Evolutionary conservation across 2,113 vertebrate species (phyloP), one percentile per base, ranked within the genome.

Genomic region (Vulpes lagopus): DNA sequence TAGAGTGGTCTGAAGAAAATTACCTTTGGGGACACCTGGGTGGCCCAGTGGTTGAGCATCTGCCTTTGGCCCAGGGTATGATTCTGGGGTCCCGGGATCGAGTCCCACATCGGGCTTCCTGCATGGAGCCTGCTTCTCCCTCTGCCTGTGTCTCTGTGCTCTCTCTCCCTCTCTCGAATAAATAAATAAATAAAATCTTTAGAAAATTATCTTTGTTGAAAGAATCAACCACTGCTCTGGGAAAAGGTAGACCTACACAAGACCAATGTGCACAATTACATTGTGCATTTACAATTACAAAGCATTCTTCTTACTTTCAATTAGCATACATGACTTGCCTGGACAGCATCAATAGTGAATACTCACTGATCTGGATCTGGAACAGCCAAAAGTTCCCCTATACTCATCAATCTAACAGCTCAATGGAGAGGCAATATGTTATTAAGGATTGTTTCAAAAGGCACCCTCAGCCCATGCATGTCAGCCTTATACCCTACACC

Each of bases 401-500:
- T 1, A 23, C 3, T 22, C 57, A 32, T 32, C 82, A 25, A 27
- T 4, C 19, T 0, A 35, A 69, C 43, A 78, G 25, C 30, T 64
- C 57, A 43, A 27, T 35, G 67, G 43, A 80, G 57, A n/a, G 80
- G 15, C 53, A n/a, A 20, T 3, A 62, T 20, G 10, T 59, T 14
- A 43, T 4, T 51, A 85, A 73, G 49, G 49, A 49, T 81, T 88
- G n/a, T 60, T 85, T 82, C 55, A 14, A 69, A 76, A 20, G 0
- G 10, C 3, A 4, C 32, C 53, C 38, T 65, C 22, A 27, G 6
- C 22, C 5, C 12, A 6, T 0, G 69, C 15, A 8, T 5, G 5
- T 14, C 12, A 1, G 1, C 0, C 8, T 1, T 1, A 3, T 1
- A 3, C 27, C 38, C n/a, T 32, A 15, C 1, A 49, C 11, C 32